These are phyloP conservation scores for Drusus annulatus DNA, from an alignment of 1,140 invertebrate genomes.

Conservation along the genomic window DNA sequence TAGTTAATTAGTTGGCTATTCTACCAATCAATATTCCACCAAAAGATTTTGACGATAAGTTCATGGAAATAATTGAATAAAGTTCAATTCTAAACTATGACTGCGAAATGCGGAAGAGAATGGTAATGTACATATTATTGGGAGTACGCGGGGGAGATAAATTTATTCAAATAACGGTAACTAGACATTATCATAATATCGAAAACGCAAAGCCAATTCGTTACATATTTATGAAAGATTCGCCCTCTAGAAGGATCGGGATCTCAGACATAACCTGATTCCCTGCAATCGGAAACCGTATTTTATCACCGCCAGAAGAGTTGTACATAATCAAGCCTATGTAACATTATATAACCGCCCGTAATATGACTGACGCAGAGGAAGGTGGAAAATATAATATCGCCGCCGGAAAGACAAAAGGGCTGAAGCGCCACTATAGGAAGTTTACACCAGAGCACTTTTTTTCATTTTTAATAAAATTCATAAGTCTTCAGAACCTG, in stretches of 20 bases:
- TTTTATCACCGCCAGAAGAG: neutral
- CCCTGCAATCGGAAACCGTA: slow-evolving; percentile 15
- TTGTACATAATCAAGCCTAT: neutral
- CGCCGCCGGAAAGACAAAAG: no score
- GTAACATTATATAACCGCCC: neutral
- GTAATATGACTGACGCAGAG: no score
- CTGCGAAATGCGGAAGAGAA: neutral
- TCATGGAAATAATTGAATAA: no score
- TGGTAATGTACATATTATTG: neutral
- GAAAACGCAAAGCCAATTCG: neutral
- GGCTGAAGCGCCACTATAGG: no score
- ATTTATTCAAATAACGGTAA: neutral
- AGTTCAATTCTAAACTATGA: no score
- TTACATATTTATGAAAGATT: neutral
- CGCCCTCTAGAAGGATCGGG: neutral
- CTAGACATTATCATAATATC: slow-evolving; percentile 13
- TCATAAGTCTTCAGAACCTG: no score
- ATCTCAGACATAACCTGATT: slow-evolving; percentile 21
- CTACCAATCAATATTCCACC: no score
- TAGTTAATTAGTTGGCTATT: no score
- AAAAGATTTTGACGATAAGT: no score
- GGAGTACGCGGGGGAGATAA: neutral
- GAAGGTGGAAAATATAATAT: no score
- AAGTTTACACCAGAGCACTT: no score
- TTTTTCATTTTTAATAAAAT: no score